These are phyloP conservation scores for Erythrocercus mccallii DNA, from an alignment of 2,113 vertebrate species.

Conservation along the genomic window DNA sequence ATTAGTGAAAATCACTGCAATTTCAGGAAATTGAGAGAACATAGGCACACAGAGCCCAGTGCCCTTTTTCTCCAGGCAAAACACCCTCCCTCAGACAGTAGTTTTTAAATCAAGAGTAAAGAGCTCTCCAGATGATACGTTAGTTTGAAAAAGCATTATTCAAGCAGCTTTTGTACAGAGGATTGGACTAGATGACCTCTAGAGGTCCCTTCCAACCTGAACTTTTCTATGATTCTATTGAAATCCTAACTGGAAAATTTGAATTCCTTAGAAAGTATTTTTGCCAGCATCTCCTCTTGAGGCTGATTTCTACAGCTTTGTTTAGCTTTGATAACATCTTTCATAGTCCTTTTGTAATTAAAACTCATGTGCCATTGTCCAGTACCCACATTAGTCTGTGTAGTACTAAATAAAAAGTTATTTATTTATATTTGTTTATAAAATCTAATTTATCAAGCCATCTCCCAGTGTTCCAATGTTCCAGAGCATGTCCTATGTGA, in stretches of 20 bases:
- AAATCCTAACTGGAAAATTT: background rate
- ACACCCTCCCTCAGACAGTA: background rate
- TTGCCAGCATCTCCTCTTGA: background rate
- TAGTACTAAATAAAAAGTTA: background rate
- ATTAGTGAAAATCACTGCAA: background rate
- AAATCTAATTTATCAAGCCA: background rate
- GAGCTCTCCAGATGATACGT: background rate
- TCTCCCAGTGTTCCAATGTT: background rate
- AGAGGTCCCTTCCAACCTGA: background rate
- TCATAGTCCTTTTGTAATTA: background rate
- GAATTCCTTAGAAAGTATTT: background rate
- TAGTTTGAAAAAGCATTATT: background rate
- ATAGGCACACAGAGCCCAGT: background rate
- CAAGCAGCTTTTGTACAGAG: background rate
- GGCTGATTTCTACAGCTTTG: background rate
- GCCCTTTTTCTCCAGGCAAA: background rate
- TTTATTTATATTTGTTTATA: background rate
- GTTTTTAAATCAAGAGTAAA: background rate
- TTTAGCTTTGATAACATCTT: background rate
- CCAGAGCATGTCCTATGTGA: background rate
- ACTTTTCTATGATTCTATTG: background rate
- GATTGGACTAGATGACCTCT: background rate
- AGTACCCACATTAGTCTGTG: background rate
- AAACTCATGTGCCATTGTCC: background rate
- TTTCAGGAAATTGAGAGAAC: background rate